Base-by-base conservation (phyloP, 1,140 invertebrate species). In the Contarinia nasturtii region DNA sequence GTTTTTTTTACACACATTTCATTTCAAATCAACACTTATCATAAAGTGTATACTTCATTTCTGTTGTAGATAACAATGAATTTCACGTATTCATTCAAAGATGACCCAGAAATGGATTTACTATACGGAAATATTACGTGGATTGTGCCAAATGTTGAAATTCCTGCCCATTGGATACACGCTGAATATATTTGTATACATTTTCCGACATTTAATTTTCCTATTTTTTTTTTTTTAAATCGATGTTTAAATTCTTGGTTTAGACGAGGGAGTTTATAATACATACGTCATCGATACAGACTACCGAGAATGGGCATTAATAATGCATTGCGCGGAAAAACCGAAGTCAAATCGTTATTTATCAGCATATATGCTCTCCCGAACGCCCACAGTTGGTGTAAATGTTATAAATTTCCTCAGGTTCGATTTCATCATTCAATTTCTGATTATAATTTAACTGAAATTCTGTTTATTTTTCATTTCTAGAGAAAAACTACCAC, bases 261-360 rank as follows among this genome's bases (percentile, higher is more conserved):
- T 63, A 89, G 84, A 86, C 64, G 82, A 87, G 67, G 84, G 82
- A n/a, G 70, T 87, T 48, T 89, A 89, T 63, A 87, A 88, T 53
- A 88, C 86, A 0, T 87, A 84, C 55, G 77, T 89, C 0, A 56
- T 89, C 52, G 86, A 88, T 57, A 81, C 82, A 0, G 84, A 87
- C 59, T 85, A 86, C 58, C 73, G 72, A 45, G 77, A 74, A 2
- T 89, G 84, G 84, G 74, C 80, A 1, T 64, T 89, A 33, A 64
- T 89, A 11, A 73, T 89, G 56, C 85, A 89, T 57, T 89, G 86
- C 53, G 84, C 84, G 2, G 84, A 87, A 56, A 84, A 87, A 64
- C 75, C 72, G 21, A 80, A 82, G 54, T 79, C 76, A 47, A 75
- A 80, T 0, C 70, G 84, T 41, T 89, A 87, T 57, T 64, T 89